Base-by-base conservation (phyloP, 2,797 vertebrate genomes). In the Apogon hyalosoma region DNA sequence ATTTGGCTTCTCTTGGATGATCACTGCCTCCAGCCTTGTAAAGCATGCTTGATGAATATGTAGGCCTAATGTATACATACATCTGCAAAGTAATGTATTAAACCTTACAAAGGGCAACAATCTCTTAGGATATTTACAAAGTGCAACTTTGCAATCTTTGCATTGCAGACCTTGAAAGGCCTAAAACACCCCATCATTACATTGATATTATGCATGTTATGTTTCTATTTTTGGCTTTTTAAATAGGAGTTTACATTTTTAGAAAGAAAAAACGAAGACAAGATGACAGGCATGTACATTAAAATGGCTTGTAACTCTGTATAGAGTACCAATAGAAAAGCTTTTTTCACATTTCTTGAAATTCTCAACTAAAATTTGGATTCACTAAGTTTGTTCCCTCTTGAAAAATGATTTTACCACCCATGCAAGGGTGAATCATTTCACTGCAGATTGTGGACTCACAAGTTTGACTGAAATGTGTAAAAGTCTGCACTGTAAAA, bases 71-170 rank as follows among this genome's bases (percentile, higher is more conserved):
- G 59, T 58, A 67, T 51, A 65, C 31, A 51, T 42, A 58, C 50
- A 43, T 69, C 40, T 62, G n/a, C 72, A 24, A 63, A 61, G 55
- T 70, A 31, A 66, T 79, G 72, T 70, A 58, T 76, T 72, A 33
- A 75, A 73, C 61, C 48, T 79, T 60, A 60, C 31, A 64, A 66
- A 73, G 9, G 58, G 59, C 50, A 74, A 72, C 66, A 56, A 57
- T 60, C 43, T 80, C 38, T 66, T 58, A 69, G 68, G 33, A 80
- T 73, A 77, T 65, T 68, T 79, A 88, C 82, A 93, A 91, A 91
- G 89, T 92, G 88, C 87, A 89, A 82, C 41, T 77, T 70, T 81
- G 89, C 75, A 78, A 82, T 58, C 67, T 83, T 88, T 84, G 83
- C 66, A 81, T 71, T 75, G 61, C 66, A 56, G 63, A 70, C 79